Evolutionary conservation across 2,113 vertebrate species (phyloP).

Genomic region (Strix aluco): DNA sequence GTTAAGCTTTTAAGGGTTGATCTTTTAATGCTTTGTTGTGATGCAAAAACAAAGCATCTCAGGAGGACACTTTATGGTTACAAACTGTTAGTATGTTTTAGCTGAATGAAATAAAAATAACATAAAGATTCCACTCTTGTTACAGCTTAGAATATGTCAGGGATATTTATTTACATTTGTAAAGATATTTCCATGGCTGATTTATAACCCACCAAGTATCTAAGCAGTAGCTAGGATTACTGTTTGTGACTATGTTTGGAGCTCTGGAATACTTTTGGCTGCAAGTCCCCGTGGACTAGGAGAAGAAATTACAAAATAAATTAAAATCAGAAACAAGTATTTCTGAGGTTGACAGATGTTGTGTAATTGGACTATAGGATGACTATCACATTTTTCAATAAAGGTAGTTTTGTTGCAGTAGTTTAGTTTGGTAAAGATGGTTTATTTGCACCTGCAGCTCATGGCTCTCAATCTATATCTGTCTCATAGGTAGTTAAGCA

Average conservation of each 20-base stretch:
- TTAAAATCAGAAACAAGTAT: background rate
- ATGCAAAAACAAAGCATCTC: background rate
- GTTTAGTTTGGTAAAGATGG: background rate
- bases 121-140: background rate
- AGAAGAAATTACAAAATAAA: background rate
- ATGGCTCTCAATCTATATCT: fast-evolving
- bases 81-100: background rate
- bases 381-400: background rate
- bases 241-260: background rate
- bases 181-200: background rate
- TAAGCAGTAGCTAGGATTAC: background rate
- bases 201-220: background rate
- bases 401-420: background rate
- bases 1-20: constrained; percentile 38
- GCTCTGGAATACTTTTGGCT: background rate
- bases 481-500: background rate
- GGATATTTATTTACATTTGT: background rate
- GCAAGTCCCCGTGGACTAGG: background rate
- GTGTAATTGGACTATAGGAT: background rate
- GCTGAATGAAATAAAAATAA: background rate
- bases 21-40: constrained; percentile 45
- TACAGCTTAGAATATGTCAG: background rate
- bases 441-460: background rate
- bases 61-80: background rate
- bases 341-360: background rate